Evolutionary conservation across 2,113 vertebrate genomes (phyloP).

Genomic region (Dasyprocta punctata): DNA sequence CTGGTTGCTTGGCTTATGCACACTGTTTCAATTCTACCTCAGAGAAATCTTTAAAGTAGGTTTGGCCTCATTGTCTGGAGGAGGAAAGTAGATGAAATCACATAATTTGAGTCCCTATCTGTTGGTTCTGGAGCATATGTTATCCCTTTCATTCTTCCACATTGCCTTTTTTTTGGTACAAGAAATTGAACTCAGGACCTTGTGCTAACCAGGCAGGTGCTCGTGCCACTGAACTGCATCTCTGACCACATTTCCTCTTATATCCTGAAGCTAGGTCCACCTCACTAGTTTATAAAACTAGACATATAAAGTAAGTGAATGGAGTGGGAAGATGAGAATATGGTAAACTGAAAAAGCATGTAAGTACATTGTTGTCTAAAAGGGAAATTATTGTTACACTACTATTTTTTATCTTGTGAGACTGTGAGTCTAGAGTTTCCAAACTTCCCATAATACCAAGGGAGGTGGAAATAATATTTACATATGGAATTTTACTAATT

Average conservation of each 20-base stretch:
- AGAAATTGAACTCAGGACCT: too few relatives aligned
- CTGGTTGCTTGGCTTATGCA: not conserved
- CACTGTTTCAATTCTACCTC: not conserved
- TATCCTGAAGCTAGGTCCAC: not conserved
- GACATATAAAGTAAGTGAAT: not conserved
- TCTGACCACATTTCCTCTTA: not conserved
- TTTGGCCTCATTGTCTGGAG: not conserved
- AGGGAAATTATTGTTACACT: not conserved
- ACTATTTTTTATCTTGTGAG: not conserved
- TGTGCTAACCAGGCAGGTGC: too few relatives aligned
- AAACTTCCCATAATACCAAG: not conserved
- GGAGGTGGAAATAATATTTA: not conserved
- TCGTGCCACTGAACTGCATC: too few relatives aligned
- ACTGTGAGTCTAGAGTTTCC: not conserved
- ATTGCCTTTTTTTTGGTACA: not conserved
- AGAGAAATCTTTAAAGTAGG: not conserved
- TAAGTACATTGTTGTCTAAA: not conserved
- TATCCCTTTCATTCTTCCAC: not conserved
- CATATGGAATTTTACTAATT: not conserved
- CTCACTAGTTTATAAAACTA: not conserved
- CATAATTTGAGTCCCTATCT: not conserved
- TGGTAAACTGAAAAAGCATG: not conserved
- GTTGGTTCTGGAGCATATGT: not conserved
- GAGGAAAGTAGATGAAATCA: not conserved
- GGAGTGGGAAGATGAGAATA: not conserved